A percentile compares a stretch with the other conserved stretches of the same genome.
phyloP scores from a whole-genome alignment of 2,113 vertebrate species.

The Halichoerus grypus region DNA sequence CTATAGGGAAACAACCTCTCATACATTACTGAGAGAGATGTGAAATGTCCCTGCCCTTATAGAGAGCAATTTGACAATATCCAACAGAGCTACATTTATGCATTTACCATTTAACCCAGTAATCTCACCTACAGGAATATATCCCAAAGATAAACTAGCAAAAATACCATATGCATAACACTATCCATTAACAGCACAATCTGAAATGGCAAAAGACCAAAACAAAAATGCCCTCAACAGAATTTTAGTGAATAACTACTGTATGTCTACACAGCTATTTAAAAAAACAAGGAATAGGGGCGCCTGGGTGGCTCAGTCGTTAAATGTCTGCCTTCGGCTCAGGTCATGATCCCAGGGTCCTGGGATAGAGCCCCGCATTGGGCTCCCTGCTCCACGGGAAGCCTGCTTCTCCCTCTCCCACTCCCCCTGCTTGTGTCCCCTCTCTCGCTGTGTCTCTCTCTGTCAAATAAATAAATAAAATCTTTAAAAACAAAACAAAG shows the following conservation, averaged over 20 bases:
- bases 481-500: background rate
- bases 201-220: slow-evolving; percentile 16
- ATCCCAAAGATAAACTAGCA: slow-evolving; percentile 21
- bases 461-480: too few relatives aligned
- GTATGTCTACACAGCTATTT: background rate
- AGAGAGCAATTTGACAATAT: background rate
- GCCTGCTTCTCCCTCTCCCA: too few relatives aligned
- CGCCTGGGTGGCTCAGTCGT: too few relatives aligned
- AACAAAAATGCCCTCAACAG: background rate
- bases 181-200: background rate
- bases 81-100: background rate
- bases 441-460: too few relatives aligned
- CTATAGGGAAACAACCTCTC: background rate
- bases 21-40: background rate
- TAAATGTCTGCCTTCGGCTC: too few relatives aligned
- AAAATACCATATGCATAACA: background rate
- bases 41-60: background rate
- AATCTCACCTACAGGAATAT: background rate
- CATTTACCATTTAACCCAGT: background rate
- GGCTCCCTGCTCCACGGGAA: too few relatives aligned
- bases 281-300: background rate
- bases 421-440: too few relatives aligned
- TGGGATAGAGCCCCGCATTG: too few relatives aligned
- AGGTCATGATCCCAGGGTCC: too few relatives aligned
- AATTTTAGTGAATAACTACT: slow-evolving; percentile 25